Evolutionary conservation across 2,113 vertebrate genomes (phyloP).

Genomic region (Rhea americana): DNA sequence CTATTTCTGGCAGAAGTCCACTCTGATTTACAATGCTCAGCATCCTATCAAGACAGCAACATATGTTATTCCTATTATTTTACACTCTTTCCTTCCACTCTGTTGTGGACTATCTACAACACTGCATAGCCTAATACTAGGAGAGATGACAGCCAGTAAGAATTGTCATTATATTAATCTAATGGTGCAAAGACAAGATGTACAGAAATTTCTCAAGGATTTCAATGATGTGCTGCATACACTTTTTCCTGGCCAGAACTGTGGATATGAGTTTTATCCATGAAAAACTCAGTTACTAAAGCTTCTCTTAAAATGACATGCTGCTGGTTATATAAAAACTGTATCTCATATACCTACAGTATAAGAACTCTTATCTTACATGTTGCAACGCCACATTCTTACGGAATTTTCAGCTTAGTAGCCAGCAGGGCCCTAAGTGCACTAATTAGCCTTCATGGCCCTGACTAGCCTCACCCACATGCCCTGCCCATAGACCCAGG

Average conservation of each 20-base stretch:
- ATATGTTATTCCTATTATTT: conserved; percentile 49
- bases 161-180: background rate
- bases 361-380: too few relatives aligned
- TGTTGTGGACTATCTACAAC: background rate
- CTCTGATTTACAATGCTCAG: conserved; percentile 51
- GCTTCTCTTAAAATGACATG: background rate
- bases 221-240: background rate
- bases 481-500: background rate
- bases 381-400: background rate
- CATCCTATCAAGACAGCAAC: conserved; percentile 48
- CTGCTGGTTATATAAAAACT: background rate
- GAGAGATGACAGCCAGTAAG: background rate
- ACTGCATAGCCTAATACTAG: background rate
- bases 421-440: background rate
- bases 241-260: background rate
- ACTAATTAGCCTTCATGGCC: fast-evolving
- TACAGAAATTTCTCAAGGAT: background rate
- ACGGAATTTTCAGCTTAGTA: background rate
- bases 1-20: conserved; percentile 48
- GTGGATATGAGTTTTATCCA: background rate
- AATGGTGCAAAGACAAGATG: background rate
- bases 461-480: background rate
- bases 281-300: background rate
- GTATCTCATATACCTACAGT: background rate
- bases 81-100: conserved; percentile 32